Conservation (phyloP, 2,113 vertebrate species). For the Ictalurus punctatus region DNA sequence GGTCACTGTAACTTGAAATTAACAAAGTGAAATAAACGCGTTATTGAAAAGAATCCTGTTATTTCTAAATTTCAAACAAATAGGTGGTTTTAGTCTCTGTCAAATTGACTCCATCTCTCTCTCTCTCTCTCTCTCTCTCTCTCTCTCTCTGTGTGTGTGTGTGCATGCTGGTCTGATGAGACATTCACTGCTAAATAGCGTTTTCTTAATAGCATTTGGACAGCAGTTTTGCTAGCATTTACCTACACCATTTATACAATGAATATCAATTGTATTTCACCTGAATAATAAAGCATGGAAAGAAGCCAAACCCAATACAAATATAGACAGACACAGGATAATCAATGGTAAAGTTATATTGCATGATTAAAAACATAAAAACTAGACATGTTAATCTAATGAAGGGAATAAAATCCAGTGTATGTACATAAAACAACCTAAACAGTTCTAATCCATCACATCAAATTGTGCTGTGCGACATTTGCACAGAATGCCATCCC, state of each 20-base stretch:
- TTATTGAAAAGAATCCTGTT: background rate
- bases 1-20: too few relatives aligned
- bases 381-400: conserved; percentile 26
- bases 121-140: too few relatives aligned
- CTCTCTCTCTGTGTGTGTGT: too few relatives aligned
- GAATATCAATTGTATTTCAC: conserved; percentile 30
- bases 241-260: background rate
- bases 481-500: conserved; percentile 66
- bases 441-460: conserved; percentile 50
- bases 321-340: conserved; percentile 20
- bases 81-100: background rate
- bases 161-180: too few relatives aligned
- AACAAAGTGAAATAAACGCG: background rate
- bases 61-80: background rate
- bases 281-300: conserved; percentile 30
- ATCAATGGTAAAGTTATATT: conserved; percentile 44
- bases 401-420: background rate
- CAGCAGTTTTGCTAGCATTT: background rate
- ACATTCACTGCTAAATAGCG: background rate
- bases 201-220: background rate
- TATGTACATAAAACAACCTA: conserved; percentile 2
- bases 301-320: conserved; percentile 34
- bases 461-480: conserved; percentile 60
- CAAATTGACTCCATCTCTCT: background rate
- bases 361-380: conserved; percentile 38